Conservation (phyloP, 2,797 vertebrate species). For the Molossus alvarezi region DNA sequence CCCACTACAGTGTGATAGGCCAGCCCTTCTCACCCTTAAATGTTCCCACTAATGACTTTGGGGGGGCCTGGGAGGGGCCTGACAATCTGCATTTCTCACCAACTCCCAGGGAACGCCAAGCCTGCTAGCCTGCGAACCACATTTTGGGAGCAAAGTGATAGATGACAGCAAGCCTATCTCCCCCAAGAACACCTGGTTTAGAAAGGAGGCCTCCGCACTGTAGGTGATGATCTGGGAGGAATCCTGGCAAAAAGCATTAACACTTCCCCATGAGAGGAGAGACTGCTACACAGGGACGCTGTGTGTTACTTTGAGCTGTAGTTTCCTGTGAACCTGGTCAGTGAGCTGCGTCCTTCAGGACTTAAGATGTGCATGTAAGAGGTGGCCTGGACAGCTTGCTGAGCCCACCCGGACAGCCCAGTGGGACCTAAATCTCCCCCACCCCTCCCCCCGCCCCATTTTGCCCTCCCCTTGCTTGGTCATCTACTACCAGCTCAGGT, state of each 20-base stretch:
- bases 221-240: neutral
- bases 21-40: neutral
- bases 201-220: neutral
- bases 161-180: neutral
- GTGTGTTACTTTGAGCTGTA: neutral
- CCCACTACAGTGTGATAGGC: neutral
- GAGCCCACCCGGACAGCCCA: neutral
- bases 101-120: neutral
- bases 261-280: neutral
- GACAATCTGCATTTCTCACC: neutral
- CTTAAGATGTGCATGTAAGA: rapidly evolving
- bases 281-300: neutral
- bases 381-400: neutral
- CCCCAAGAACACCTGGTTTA: neutral
- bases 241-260: neutral
- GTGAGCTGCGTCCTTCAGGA: neutral
- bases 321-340: neutral
- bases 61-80: neutral
- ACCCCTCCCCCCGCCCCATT: rapidly evolving
- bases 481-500: neutral
- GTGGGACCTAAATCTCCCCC: neutral
- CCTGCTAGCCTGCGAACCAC: neutral
- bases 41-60: too few species aligned
- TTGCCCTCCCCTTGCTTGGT: neutral
- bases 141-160: neutral